Evolutionary conservation across 2,888 invertebrate species (phyloP).

Genomic region (Belgica antarctica): DNA sequence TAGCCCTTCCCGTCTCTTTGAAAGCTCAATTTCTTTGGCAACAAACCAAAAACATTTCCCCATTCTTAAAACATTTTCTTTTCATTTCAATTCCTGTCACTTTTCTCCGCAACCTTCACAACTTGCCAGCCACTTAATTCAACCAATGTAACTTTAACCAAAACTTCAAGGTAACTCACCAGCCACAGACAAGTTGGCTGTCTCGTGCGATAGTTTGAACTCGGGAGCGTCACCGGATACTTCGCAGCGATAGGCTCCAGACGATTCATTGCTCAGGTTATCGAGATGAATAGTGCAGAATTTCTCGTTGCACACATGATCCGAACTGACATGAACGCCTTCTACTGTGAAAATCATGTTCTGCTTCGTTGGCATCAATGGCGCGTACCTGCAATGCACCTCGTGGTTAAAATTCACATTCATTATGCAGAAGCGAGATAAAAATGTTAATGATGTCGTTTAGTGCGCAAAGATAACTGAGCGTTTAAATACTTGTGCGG

Average conservation of each 20-base stretch:
- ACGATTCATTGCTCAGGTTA: conserved; percentile 51
- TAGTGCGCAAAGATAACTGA: background rate
- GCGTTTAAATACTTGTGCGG: background rate
- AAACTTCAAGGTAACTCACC: conserved; percentile 58
- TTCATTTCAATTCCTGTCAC: too few species aligned
- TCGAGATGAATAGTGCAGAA: conserved; percentile 53
- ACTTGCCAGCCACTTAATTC: too few species aligned
- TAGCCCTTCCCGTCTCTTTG: too few species aligned
- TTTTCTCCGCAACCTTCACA: too few species aligned
- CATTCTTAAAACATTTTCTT: too few species aligned
- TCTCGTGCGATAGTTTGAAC: conserved; percentile 60
- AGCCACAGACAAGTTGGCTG: conserved; percentile 61
- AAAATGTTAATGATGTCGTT: background rate
- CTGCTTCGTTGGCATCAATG: conserved; percentile 51
- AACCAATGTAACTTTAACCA: too few species aligned
- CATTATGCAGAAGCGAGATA: background rate
- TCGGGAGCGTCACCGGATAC: conserved; percentile 63
- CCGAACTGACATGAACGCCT: conserved; percentile 53
- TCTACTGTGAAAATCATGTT: conserved; percentile 54
- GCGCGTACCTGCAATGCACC: conserved; percentile 50
- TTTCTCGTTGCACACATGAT: conserved; percentile 52
- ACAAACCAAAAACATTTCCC: too few species aligned
- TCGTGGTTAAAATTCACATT: background rate
- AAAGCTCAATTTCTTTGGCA: too few species aligned
- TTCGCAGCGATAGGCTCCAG: conserved; percentile 62